A percentile compares a stretch with the other conserved stretches of the same genome.
These are phyloP conservation scores for Phenganax marumi DNA, from an alignment of 92 coral and sea anemone species.

Conservation along the genomic window DNA sequence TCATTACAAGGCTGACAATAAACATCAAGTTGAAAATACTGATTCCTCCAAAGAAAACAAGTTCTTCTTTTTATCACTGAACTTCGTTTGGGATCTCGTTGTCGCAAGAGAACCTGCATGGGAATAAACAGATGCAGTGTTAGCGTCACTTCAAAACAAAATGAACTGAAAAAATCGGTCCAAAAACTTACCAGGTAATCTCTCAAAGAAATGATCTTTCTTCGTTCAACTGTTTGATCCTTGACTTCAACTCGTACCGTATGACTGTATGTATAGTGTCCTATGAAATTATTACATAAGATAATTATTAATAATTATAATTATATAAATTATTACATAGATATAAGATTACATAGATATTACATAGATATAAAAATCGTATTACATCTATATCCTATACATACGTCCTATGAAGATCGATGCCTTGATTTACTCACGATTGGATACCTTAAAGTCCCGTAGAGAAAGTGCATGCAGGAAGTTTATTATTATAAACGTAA, in stretches of 20 bases:
- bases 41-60: conserved; percentile 87
- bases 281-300: conserved; percentile 40
- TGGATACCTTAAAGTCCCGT: too few relatives aligned
- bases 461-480: too few relatives aligned
- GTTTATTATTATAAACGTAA: too few relatives aligned
- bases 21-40: conserved; percentile 85
- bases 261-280: conserved; percentile 77
- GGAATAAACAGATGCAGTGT: not conserved
- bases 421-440: too few relatives aligned
- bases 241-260: conserved; percentile 74
- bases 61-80: conserved; percentile 78
- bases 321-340: not conserved
- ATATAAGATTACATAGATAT: too few relatives aligned
- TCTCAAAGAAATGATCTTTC: conserved; percentile 66
- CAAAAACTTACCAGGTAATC: conserved; percentile 75
- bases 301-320: not conserved
- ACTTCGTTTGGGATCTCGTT: conserved; percentile 71
- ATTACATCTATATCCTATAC: too few relatives aligned
- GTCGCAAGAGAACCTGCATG: conserved; percentile 60
- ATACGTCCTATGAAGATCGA: too few relatives aligned
- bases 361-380: too few relatives aligned
- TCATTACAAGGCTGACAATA: conserved; percentile 83
- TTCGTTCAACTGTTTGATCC: conserved; percentile 82
- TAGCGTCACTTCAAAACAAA: not conserved
- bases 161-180: not conserved